These are phyloP conservation scores for Daphoenositta chrysoptera DNA, from an alignment of 2,113 vertebrate species.

Conservation along the genomic window DNA sequence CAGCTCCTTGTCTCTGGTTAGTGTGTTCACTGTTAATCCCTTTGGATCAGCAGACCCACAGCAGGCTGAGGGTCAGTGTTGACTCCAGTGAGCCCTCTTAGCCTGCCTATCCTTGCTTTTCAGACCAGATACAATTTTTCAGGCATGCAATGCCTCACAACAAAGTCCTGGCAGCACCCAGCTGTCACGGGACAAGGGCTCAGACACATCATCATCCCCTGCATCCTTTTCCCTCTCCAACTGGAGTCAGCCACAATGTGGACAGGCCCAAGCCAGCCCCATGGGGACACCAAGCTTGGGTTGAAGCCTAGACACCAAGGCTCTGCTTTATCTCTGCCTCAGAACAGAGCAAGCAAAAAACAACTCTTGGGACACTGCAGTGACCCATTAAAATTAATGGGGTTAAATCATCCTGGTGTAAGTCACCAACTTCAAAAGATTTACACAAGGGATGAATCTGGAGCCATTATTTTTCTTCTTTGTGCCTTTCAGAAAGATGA, in stretches of 20 bases:
- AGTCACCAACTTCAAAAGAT: constrained; percentile 44
- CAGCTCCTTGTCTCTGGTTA: background rate
- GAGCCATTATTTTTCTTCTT: constrained; percentile 24
- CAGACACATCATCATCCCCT: background rate
- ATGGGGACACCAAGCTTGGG: constrained; percentile 19
- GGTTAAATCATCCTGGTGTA: constrained; percentile 24
- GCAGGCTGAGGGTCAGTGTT: background rate
- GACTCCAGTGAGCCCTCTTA: background rate
- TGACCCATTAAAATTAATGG: constrained; percentile 50
- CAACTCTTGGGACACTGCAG: constrained; percentile 2
- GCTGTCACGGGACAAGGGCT: background rate
- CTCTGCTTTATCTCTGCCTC: constrained; percentile 46
- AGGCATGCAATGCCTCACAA: background rate
- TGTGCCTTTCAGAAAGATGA: constrained; percentile 38
- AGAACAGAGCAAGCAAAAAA: background rate
- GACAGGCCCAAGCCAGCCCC: background rate
- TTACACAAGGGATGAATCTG: constrained; percentile 36
- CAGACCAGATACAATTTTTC: background rate
- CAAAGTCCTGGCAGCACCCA: constrained; percentile 7
- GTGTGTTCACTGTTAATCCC: background rate
- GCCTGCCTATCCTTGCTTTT: background rate
- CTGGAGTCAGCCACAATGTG: background rate
- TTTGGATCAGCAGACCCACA: background rate
- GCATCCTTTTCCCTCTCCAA: background rate
- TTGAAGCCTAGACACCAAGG: background rate